These are phyloP conservation scores for Acropora tenuis DNA, from an alignment of 64 coral and sea anemone species.

Conservation along the genomic window DNA sequence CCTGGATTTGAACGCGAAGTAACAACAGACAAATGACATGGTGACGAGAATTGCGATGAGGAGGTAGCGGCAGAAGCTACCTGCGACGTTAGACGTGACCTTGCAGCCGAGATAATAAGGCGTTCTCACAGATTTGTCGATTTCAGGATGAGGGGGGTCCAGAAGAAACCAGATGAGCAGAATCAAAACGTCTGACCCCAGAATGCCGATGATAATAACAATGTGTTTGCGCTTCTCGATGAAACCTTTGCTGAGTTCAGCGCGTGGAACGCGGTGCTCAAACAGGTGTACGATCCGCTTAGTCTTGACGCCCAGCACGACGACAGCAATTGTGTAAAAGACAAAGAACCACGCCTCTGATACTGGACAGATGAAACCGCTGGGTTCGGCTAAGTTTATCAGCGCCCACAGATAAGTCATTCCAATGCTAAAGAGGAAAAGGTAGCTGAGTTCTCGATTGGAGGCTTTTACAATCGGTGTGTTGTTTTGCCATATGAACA, in stretches of 20 bases:
- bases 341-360: slow-evolving; percentile 80
- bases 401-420: slow-evolving; percentile 79
- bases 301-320: slow-evolving; percentile 83
- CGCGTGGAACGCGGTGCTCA: slow-evolving; percentile 58
- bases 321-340: slow-evolving; percentile 76
- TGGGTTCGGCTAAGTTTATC: slow-evolving; percentile 66
- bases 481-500: slow-evolving; percentile 51
- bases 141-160: slow-evolving; percentile 42
- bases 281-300: slow-evolving; percentile 80
- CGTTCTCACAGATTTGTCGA: slow-evolving; percentile 53
- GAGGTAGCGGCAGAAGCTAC: slow-evolving; percentile 61
- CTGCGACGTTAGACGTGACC: slow-evolving; percentile 11
- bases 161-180: slow-evolving; percentile 63
- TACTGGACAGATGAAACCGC: slow-evolving; percentile 48
- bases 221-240: slow-evolving; percentile 60
- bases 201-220: slow-evolving; percentile 24
- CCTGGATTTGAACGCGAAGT: slow-evolving; percentile 72
- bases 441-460: slow-evolving; percentile 80
- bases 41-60: slow-evolving; percentile 61
- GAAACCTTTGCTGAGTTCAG: slow-evolving; percentile 66
- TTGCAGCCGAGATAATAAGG: slow-evolving; percentile 48
- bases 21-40: slow-evolving; percentile 58
- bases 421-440: slow-evolving; percentile 69
- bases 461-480: slow-evolving; percentile 86
- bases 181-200: slow-evolving; percentile 12